Evolutionary conservation across 2,797 vertebrate genomes (phyloP).

Genomic region (Ctenosaura bakeri): DNA sequence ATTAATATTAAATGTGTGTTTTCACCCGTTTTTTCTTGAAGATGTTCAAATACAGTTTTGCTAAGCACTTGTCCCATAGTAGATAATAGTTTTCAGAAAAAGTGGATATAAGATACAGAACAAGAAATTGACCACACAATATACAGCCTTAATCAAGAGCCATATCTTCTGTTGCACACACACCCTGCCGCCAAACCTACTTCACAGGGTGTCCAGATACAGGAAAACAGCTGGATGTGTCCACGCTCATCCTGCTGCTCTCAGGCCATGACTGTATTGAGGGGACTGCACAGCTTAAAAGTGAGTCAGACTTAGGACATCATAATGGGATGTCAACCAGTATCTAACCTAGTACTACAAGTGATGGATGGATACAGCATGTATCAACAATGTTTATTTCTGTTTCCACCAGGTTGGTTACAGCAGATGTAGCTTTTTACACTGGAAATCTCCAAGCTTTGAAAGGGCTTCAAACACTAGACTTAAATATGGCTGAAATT

Average conservation of each 20-base stretch:
- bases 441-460: conserved; percentile 94
- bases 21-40: background rate
- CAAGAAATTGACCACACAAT: background rate
- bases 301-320: no score
- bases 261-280: no score
- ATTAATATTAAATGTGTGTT: background rate
- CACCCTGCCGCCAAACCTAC: no score
- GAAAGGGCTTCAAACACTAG: conserved; percentile 91
- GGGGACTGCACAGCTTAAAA: no score
- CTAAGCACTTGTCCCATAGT: background rate
- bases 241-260: no score
- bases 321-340: background rate
- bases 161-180: no score
- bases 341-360: fast-evolving
- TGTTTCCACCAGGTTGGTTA: conserved; percentile 87
- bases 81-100: background rate
- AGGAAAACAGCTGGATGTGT: no score
- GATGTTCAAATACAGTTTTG: background rate
- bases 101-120: background rate
- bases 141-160: no score
- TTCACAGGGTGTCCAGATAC: no score
- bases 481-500: conserved; percentile 96
- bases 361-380: background rate
- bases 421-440: conserved; percentile 97
- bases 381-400: background rate